These are phyloP conservation scores for Pogonomyrmex californicus DNA, from an alignment of 1,140 invertebrate species.

Conservation along the genomic window DNA sequence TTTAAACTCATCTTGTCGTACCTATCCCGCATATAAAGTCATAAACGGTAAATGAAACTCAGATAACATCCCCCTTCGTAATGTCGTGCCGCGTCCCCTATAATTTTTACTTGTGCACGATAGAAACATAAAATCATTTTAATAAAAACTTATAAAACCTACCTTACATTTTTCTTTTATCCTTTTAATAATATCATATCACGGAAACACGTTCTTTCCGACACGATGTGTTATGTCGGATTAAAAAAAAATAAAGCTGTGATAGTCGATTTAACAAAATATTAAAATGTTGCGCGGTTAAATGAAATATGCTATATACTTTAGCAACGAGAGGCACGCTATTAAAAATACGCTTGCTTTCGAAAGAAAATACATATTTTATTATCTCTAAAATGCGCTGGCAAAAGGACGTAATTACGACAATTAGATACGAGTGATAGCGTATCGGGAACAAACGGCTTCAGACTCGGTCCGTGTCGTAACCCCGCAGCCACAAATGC, in stretches of 20 bases:
- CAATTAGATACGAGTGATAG: constrained; percentile 17
- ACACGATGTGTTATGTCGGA: background rate
- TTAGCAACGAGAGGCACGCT: background rate
- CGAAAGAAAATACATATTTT: background rate
- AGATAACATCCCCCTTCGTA: constrained; percentile 5
- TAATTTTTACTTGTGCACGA: background rate
- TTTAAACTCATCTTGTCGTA: constrained; percentile 41
- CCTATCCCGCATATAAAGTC: constrained; percentile 29
- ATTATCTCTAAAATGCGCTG: background rate
- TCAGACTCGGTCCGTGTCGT: background rate
- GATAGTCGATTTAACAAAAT: background rate
- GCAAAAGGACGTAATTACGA: background rate
- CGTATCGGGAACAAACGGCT: background rate
- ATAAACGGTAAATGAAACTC: background rate
- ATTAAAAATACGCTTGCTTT: background rate
- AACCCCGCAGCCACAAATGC: constrained; percentile 3
- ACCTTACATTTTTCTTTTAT: background rate
- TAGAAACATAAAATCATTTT: background rate
- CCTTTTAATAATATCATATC: background rate
- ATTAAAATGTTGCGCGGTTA: background rate
- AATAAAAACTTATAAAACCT: constrained; percentile 12
- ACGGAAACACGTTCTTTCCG: background rate
- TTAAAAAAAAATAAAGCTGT: background rate
- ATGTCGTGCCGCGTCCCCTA: constrained; percentile 15
- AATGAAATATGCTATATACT: background rate